Evolutionary conservation across 2,797 vertebrate genomes (phyloP).

Genomic region (Sphenodon punctatus): DNA sequence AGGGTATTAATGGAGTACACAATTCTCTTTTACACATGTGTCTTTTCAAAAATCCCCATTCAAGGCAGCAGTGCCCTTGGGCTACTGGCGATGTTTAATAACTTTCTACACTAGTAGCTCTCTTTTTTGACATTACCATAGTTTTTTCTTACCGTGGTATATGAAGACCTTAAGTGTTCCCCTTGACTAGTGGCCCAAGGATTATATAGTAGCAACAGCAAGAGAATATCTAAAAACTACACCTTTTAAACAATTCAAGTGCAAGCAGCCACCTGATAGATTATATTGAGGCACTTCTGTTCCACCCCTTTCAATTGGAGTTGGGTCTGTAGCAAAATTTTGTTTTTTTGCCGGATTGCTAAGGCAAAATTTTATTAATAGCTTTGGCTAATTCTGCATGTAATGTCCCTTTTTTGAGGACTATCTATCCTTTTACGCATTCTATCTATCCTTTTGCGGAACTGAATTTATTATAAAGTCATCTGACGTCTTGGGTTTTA

Average conservation of each 20-base stretch:
- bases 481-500: no score
- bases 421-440: no score
- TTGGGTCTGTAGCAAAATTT: background rate
- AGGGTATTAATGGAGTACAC: background rate
- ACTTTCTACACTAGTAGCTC: constrained; percentile 12
- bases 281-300: background rate
- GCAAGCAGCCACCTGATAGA: background rate
- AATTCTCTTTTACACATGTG: background rate
- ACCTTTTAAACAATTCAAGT: constrained; percentile 8
- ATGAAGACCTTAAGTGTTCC: background rate
- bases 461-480: no score
- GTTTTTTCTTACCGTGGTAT: background rate
- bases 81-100: background rate
- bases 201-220: background rate
- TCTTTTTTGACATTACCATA: constrained; percentile 14
- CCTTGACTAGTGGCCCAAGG: background rate
- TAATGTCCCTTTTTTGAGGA: no score
- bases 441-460: no score
- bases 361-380: no score
- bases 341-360: no score
- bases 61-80: background rate
- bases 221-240: background rate
- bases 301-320: background rate
- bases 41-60: constrained; percentile 19
- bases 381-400: no score